Evolutionary conservation across 1,140 invertebrate species (phyloP), one percentile per base, ranked within the genome.

Genomic region (Hesperophylax magnus): DNA sequence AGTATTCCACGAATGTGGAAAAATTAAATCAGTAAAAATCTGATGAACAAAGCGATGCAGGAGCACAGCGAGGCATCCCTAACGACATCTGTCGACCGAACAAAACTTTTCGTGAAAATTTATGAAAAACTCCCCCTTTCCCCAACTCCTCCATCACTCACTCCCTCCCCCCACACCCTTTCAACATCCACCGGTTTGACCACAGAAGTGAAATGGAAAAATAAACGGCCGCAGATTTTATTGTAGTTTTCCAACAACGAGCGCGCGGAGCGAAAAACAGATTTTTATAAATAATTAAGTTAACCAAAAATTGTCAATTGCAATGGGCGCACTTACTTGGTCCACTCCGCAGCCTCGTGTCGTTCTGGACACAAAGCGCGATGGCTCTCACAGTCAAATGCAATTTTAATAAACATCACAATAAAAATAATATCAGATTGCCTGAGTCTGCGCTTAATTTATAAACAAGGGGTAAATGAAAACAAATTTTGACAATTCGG

Each of bases 201-300:
- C 81, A 72, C 77, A 69, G 34, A 53, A 77, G 72, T 56, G 54
- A 61, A 65, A 82, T 82, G 67, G 77, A 72, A 82, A 82, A 79
- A 79, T 79, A 78, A 82, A 56, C 71, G 77, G 54, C 77, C 81
- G 63, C 77, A 82, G 65, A 82, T 79, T 79, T 82, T 82, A 82
- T 82, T 82, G 52, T 71, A 76, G 34, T 79, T 39, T 74, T 61
- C 53, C 47, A 22, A n/a, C 39, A 27, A 39, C 24, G 31, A 80
- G 56, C 54, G 58, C 69, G n/a, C 20, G 20, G 18, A 39, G 69
- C 60, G 60, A 77, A 77, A 75, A 77, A 81, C 63, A 69, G 39
- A 34, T 71, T 78, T 78, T 78, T 78, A 78, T 78, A 78, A 78
- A 78, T 78, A 71, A 78, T 78, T 71, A 78, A 78, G 63, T 78